A percentile compares a stretch with the other conserved stretches of the same genome.
Conservation (phyloP, 2,113 vertebrate genomes). For the Gobiocypris rarus region DNA sequence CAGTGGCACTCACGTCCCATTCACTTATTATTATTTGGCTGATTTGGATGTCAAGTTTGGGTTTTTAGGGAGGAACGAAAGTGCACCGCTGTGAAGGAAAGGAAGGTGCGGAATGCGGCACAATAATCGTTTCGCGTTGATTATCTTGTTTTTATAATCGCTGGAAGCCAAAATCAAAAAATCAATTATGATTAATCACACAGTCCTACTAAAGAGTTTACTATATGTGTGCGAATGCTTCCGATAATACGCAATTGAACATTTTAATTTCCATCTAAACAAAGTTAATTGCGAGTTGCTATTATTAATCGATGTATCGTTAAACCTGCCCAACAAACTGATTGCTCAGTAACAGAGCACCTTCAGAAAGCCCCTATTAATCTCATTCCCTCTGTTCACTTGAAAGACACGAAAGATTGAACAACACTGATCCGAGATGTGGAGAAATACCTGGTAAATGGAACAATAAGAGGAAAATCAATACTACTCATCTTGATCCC, state of each 20-base stretch:
- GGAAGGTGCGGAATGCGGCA: no score
- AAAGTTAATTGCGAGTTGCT: neutral
- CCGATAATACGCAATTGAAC: neutral
- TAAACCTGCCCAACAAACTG: neutral
- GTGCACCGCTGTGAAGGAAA: no score
- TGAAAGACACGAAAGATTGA: slow-evolving; percentile 35
- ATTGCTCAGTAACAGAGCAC: neutral
- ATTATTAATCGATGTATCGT: neutral
- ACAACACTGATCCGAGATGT: slow-evolving; percentile 28
- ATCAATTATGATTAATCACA: no score
- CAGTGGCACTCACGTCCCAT: no score
- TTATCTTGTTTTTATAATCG: no score
- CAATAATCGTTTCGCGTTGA: no score
- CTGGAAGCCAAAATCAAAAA: no score
- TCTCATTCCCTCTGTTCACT: neutral
- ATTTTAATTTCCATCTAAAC: neutral
- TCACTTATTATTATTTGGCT: no score
- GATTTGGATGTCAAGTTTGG: no score
- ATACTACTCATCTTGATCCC: slow-evolving; percentile 23
- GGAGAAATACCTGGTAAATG: slow-evolving; percentile 40
- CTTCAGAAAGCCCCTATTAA: slow-evolving; percentile 18
- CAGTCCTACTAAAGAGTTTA: neutral
- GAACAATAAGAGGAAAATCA: slow-evolving; percentile 30
- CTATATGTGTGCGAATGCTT: neutral
- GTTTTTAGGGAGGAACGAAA: no score